Evolutionary conservation across 2,113 vertebrate genomes (phyloP).

Genomic region (Synchiropus splendidus): DNA sequence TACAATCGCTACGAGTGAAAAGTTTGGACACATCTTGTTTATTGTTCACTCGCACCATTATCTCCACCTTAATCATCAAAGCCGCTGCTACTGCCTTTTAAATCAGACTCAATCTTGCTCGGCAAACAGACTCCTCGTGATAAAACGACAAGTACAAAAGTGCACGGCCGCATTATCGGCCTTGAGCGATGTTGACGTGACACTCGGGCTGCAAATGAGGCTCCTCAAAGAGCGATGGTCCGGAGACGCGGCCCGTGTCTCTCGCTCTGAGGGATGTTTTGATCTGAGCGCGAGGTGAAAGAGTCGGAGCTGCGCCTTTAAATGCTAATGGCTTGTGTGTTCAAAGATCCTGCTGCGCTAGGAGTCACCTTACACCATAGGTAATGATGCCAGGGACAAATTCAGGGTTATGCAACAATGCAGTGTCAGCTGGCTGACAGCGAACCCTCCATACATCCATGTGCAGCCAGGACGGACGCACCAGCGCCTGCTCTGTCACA

Average conservation of each 20-base stretch:
- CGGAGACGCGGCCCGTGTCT: conserved; percentile 26
- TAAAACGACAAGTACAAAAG: conserved; percentile 29
- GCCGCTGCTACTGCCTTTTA: conserved; percentile 8
- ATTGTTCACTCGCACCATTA: too few species aligned
- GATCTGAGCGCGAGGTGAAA: conserved; percentile 24
- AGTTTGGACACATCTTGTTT: too few species aligned
- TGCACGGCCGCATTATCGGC: conserved; percentile 35
- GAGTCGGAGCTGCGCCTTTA: conserved; percentile 14
- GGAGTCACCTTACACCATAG: conserved; percentile 37
- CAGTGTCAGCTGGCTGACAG: too few species aligned
- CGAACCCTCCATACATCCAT: too few species aligned
- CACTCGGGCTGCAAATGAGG: conserved; percentile 36
- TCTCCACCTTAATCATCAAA: conserved; percentile 17
- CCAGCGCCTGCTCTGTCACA: too few species aligned
- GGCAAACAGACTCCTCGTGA: conserved; percentile 35
- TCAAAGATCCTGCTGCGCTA: conserved; percentile 29
- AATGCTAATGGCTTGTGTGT: conserved; percentile 47
- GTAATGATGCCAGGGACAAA: conserved; percentile 20
- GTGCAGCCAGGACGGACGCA: too few species aligned
- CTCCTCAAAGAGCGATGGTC: conserved; percentile 28
- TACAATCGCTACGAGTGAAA: too few species aligned
- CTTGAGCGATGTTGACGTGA: conserved; percentile 41
- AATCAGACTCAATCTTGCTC: conserved; percentile 40
- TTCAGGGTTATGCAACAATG: not conserved
- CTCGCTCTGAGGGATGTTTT: conserved; percentile 31